These are phyloP conservation scores for Chrysolina americana DNA, from an alignment of 2,888 invertebrate genomes.

Conservation along the genomic window DNA sequence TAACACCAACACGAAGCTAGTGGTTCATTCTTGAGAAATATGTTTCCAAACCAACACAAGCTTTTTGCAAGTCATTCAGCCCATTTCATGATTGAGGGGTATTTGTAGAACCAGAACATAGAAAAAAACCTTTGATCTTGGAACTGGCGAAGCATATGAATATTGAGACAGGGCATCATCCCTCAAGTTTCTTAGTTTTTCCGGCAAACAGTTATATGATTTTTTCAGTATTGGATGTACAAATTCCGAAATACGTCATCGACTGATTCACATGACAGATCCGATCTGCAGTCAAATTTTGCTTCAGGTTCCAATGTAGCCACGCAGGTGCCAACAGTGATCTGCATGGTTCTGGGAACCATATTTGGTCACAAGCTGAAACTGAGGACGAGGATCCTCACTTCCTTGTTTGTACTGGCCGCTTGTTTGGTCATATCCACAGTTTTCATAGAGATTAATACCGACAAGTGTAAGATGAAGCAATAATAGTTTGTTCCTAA, in stretches of 20 bases:
- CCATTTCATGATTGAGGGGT: too few species aligned
- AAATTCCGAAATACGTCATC: slow-evolving; percentile 48
- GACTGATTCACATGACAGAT: slow-evolving; percentile 48
- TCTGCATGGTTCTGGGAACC: slow-evolving; percentile 46
- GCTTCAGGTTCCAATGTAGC: slow-evolving; percentile 47
- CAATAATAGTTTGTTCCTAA: neutral
- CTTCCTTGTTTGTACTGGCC: slow-evolving; percentile 44
- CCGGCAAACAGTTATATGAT: neutral
- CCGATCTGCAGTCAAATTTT: slow-evolving; percentile 50
- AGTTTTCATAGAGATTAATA: slow-evolving; percentile 45
- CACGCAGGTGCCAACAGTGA: slow-evolving; percentile 43
- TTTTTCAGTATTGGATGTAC: slow-evolving; percentile 55
- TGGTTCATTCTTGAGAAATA: too few species aligned
- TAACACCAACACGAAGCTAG: too few species aligned
- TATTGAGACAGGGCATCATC: too few species aligned
- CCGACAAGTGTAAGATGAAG: slow-evolving; percentile 49
- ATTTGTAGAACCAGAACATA: too few species aligned
- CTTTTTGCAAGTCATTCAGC: too few species aligned
- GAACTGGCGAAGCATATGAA: too few species aligned
- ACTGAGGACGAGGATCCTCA: slow-evolving; percentile 41
- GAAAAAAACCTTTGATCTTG: too few species aligned
- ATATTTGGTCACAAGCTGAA: slow-evolving; percentile 45
- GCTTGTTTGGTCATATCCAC: slow-evolving; percentile 45
- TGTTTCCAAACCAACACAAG: too few species aligned
- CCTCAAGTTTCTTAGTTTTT: too few species aligned